These are phyloP conservation scores for Aleadryas rufinucha DNA, from an alignment of 2,113 vertebrate species.

Conservation along the genomic window DNA sequence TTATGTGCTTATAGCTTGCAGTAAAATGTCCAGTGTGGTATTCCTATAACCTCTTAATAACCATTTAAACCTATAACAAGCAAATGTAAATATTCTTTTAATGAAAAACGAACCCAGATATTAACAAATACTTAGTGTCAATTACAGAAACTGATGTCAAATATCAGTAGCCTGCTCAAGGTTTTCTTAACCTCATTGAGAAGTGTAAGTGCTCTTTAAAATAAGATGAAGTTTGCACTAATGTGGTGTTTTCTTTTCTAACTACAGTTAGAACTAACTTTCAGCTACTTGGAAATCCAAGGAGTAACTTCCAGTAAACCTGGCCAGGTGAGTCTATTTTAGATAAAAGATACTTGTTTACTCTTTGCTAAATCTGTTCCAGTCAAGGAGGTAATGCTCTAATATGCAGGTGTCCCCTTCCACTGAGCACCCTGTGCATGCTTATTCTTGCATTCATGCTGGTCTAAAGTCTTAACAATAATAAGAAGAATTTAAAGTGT, in stretches of 20 bases:
- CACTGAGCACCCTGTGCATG: not conserved
- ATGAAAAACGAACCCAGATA: not conserved
- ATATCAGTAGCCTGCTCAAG: not conserved
- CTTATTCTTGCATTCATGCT: not conserved
- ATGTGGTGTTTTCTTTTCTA: not conserved
- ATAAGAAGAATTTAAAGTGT: not conserved
- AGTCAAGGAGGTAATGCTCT: not conserved
- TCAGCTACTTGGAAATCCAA: slow-evolving; percentile 97
- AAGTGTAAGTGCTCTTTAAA: not conserved
- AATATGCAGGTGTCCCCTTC: not conserved
- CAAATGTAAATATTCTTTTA: not conserved
- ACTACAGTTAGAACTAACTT: slow-evolving; percentile 88
- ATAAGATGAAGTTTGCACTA: not conserved
- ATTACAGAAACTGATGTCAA: not conserved
- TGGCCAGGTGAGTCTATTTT: slow-evolving; percentile 81
- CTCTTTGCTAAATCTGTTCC: not conserved
- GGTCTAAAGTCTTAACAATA: not conserved
- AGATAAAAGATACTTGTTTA: not conserved
- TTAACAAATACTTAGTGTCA: not conserved
- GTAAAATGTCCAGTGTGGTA: not conserved
- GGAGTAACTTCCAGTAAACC: slow-evolving; percentile 90
- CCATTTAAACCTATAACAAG: not conserved
- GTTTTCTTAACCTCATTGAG: not conserved
- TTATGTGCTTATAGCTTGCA: not conserved
- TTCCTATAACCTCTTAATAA: not conserved